Conservation (phyloP, 2,797 vertebrate genomes). For the Takifugu rubripes region DNA sequence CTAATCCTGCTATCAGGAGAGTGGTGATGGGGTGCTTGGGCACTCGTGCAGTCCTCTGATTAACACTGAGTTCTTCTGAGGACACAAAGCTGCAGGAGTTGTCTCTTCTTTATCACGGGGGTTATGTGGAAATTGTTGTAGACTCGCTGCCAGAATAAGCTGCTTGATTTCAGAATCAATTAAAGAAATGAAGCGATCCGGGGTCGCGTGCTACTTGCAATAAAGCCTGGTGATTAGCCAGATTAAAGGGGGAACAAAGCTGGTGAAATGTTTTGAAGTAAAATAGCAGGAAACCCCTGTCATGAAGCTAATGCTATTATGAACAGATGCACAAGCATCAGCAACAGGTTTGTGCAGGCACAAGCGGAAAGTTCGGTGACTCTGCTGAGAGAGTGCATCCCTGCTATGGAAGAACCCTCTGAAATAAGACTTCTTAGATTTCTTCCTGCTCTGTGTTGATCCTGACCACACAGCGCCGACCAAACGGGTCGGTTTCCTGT, state of each 20-base stretch:
- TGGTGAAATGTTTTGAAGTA: conserved; percentile 20
- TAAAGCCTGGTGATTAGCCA: conserved; percentile 34
- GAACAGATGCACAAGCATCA: not conserved
- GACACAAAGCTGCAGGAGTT: conserved; percentile 33
- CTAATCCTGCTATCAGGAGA: conserved; percentile 65
- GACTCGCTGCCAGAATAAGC: conserved; percentile 54
- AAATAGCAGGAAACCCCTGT: conserved; percentile 27
- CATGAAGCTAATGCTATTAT: conserved; percentile 17
- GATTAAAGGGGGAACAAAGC: conserved; percentile 40
- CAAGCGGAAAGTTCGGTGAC: conserved; percentile 1
- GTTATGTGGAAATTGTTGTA: conserved; percentile 50
- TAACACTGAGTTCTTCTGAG: conserved; percentile 46
- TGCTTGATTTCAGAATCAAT: conserved; percentile 58
- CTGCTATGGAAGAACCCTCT: conserved; percentile 2
- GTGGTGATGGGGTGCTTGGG: conserved; percentile 36
- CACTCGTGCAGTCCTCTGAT: conserved; percentile 41
- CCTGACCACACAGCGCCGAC: conserved; percentile 23
- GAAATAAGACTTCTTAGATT: not conserved
- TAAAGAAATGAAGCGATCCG: conserved; percentile 55
- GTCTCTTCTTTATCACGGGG: conserved; percentile 29
- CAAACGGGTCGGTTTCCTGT: conserved; percentile 31
- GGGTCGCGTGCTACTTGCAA: conserved; percentile 28
- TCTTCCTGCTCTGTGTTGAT: conserved; percentile 10
- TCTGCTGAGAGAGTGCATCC: conserved; percentile 13
- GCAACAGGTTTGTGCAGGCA: not conserved